phyloP scores from a whole-genome alignment of 2,888 invertebrate genomes.

The Leptura quadrifasciata region DNA sequence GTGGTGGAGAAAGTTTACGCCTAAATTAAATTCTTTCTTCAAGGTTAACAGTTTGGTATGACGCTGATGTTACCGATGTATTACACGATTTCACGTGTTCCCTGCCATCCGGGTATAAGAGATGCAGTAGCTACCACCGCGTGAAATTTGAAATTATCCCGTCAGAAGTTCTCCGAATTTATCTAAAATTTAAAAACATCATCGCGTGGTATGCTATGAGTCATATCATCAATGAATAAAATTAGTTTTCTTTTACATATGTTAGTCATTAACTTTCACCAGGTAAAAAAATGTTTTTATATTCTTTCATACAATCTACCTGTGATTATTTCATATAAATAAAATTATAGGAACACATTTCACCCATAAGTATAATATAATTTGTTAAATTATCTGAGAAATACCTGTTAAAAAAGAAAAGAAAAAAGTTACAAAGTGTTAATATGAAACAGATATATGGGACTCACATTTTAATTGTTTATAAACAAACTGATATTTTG shows the following conservation, averaged over 20 bases:
- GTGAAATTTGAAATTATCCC: conserved; percentile 1
- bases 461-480: too few species aligned
- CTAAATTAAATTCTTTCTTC: conserved; percentile 20
- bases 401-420: too few species aligned
- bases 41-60: conserved; percentile 17
- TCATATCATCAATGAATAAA: background rate
- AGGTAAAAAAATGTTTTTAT: too few species aligned
- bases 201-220: background rate
- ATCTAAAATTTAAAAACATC: background rate
- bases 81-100: conserved; percentile 13
- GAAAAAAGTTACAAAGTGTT: too few species aligned
- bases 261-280: conserved; percentile 17
- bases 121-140: background rate
- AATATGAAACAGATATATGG: too few species aligned
- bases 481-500: too few species aligned
- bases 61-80: conserved; percentile 3
- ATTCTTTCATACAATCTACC: too few species aligned
- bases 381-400: too few species aligned
- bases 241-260: background rate
- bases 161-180: background rate
- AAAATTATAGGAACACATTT: too few species aligned
- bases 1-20: conserved; percentile 28
- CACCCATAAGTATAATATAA: too few species aligned
- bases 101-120: conserved; percentile 19
- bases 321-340: too few species aligned